Conservation (phyloP, 2,888 invertebrate genomes). For the Eurois occulta region DNA sequence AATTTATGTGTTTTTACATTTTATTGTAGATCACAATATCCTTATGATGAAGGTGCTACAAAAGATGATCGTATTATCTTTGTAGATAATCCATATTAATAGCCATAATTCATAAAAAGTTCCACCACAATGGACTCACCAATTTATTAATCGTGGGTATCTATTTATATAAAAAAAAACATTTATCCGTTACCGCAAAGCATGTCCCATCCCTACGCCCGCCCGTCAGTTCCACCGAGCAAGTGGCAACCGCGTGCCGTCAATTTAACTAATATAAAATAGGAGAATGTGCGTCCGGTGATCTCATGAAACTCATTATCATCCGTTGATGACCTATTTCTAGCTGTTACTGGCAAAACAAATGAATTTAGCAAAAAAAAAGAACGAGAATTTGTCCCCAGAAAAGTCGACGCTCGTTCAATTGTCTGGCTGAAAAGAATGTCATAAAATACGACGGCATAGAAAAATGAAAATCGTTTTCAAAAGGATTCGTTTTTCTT, state of each 20-base stretch:
- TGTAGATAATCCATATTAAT: not conserved
- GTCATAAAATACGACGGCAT: slow-evolving; percentile 1
- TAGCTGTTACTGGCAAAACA: slow-evolving; percentile 39
- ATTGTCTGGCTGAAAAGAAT: not conserved
- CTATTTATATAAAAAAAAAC: not conserved
- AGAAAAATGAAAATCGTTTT: not conserved
- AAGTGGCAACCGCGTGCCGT: slow-evolving; percentile 68
- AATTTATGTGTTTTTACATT: not conserved
- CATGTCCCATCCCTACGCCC: slow-evolving; percentile 56
- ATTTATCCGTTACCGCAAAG: slow-evolving; percentile 18
- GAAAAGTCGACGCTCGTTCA: not conserved
- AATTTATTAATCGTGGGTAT: not conserved
- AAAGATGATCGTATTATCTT: not conserved
- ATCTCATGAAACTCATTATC: slow-evolving; percentile 71
- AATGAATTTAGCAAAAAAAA: slow-evolving; percentile 30
- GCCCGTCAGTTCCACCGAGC: slow-evolving; percentile 54
- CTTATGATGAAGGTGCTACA: not conserved
- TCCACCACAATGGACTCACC: not conserved
- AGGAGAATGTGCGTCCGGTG: slow-evolving; percentile 72
- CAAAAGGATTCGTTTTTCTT: not conserved
- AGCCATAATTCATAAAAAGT: not conserved
- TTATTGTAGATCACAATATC: not conserved
- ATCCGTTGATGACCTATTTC: slow-evolving; percentile 63
- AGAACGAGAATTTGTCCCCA: not conserved
- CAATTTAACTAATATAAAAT: slow-evolving; percentile 76